A percentile compares a stretch with the other conserved stretches of the same genome.
These are phyloP conservation scores for Diachasmimorpha longicaudata DNA, from an alignment of 1,140 invertebrate species.

Conservation along the genomic window DNA sequence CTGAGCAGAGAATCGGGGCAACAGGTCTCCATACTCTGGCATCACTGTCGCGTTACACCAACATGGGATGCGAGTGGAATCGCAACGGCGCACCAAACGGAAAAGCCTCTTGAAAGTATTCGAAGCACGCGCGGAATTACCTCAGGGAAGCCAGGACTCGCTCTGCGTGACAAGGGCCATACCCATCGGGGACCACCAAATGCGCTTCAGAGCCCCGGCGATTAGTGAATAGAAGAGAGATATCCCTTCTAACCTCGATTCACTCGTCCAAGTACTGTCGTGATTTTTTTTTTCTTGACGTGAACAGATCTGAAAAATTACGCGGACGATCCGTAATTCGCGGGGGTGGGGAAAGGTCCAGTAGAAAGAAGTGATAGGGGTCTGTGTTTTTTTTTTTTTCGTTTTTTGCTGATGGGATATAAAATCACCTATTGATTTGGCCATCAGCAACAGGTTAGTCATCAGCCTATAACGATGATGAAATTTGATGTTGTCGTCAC, in stretches of 20 bases:
- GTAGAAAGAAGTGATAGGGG: no score
- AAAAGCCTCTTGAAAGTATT: slow-evolving; percentile 29
- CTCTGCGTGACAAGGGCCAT: slow-evolving; percentile 32
- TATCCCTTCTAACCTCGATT: neutral
- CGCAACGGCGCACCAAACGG: slow-evolving; percentile 11
- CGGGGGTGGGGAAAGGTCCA: no score
- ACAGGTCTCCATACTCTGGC: slow-evolving; percentile 39
- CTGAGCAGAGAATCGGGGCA: slow-evolving; percentile 32
- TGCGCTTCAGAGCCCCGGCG: slow-evolving; percentile 8
- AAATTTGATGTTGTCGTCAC: slow-evolving; percentile 27
- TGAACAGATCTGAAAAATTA: no score
- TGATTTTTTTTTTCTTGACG: no score
- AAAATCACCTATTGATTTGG: neutral
- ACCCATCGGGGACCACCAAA: slow-evolving; percentile 12
- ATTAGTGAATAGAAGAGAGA: slow-evolving; percentile 1
- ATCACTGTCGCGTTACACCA: slow-evolving; percentile 18
- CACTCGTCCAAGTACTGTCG: no score
- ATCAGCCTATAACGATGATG: slow-evolving; percentile 27
- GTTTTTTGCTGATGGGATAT: no score
- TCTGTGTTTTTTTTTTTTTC: neutral
- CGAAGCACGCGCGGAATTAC: slow-evolving; percentile 35
- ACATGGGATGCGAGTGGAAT: slow-evolving; percentile 28
- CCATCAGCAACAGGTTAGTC: slow-evolving; percentile 31
- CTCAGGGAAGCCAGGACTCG: slow-evolving; percentile 31
- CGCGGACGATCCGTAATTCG: neutral